Base-by-base conservation (phyloP, 2,888 invertebrate species). In the Apamea monoglypha region DNA sequence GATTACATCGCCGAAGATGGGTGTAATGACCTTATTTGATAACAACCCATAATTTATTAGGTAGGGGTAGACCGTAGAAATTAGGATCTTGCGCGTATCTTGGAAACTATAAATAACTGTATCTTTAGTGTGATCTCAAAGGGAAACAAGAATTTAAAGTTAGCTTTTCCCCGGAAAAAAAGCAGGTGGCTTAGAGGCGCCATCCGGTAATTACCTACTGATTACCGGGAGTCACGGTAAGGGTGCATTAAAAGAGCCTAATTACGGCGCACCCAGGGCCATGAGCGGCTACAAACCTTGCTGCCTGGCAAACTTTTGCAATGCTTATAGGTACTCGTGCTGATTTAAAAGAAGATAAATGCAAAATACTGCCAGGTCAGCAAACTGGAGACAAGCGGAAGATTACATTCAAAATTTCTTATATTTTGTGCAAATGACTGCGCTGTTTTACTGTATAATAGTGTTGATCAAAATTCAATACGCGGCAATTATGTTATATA, bases 221-320 rank as follows among this genome's bases (percentile, higher is more conserved):
- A 82, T 77, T 76, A 77, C 77, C 7, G 53, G 25, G 36, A 82
- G 83, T 68, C 83, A 82, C 80, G 77, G 67, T 68, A 53, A 82
- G 44, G 59, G 29, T 53, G 59, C 36, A 77, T 68, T 80, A 68
- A 68, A 53, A 47, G 76, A 53, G 36, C 25, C 53, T 73, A 63
- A 50, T 75, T 47, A 32, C 21, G 50, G 32, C 50, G 16, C 66
- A 29, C 64, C 74, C 40, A 70, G 25, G 29, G n/a, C 8, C 7
- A n/a, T 44, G 50, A 44, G 66, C 66, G 21, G n/a, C 61, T 32
- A 44, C 40, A 21, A n/a, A 61, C 32, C n/a, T 79, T 40, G 32
- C 61, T 61, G 4, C 56, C 25, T 78, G 67, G 2, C 3, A 21
- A 64, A 59, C 21, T 47, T 47, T 50, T 50, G 21, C 64, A 21